These are phyloP conservation scores for Takifugu ocellatus DNA, from an alignment of 2,797 vertebrate species.

Conservation along the genomic window DNA sequence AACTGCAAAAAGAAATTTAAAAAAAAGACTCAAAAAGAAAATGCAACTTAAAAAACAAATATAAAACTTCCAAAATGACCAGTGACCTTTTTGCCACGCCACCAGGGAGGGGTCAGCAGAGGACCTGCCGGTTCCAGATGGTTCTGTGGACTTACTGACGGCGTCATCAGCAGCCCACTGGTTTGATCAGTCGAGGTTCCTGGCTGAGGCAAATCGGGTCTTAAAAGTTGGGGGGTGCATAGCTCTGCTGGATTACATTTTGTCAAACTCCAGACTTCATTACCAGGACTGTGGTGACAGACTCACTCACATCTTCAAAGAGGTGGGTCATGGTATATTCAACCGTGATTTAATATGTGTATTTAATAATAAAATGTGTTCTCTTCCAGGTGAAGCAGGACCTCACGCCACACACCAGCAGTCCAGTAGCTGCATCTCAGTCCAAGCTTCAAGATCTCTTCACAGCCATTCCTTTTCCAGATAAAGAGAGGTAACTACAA, in stretches of 20 bases:
- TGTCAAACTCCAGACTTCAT: conserved; percentile 16
- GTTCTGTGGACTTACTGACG: background rate
- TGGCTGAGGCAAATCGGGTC: background rate
- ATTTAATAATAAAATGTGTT: background rate
- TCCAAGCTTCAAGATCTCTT: conserved; percentile 58
- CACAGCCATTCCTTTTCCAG: conserved; percentile 67
- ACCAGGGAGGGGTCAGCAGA: background rate
- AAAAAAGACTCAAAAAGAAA: too few species aligned
- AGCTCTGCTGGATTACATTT: background rate
- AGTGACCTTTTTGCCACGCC: background rate
- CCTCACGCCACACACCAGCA: conserved; percentile 53
- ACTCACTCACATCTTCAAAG: conserved; percentile 55
- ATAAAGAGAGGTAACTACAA: conserved; percentile 64
- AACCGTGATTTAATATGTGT: background rate
- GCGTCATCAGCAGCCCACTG: background rate
- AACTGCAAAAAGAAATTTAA: too few species aligned
- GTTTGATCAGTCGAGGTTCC: background rate
- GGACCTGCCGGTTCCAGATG: background rate
- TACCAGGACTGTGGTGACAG: conserved; percentile 59
- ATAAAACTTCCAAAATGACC: too few species aligned
- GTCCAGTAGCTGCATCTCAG: conserved; percentile 24
- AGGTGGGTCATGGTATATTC: conserved; percentile 42
- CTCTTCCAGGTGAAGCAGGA: conserved; percentile 1
- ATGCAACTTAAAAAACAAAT: too few species aligned
- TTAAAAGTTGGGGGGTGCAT: background rate